Base-by-base conservation (phyloP, 2,888 invertebrate genomes). In the Holacanthella duospinosa region DNA sequence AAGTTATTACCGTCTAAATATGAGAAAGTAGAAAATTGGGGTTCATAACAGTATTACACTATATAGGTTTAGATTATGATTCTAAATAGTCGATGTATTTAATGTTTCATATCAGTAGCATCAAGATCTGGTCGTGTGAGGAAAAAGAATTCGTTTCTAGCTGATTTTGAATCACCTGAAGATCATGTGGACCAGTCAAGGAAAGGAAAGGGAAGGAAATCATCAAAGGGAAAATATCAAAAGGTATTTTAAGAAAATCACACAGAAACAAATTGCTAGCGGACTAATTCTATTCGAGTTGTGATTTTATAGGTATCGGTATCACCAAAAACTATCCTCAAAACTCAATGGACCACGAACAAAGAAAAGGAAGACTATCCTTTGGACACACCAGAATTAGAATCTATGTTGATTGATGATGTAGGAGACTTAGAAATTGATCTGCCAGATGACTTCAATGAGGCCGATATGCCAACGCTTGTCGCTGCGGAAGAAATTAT, bases 81-180 rank as follows among this genome's bases (percentile, higher is more conserved):
- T n/a, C 36, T 16, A 12, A 36, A 36, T 16, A 36, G 16, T 12
- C 16, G 36, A 36, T 36, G 6, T 36, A 12, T 12, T 36, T 36
- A 12, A 36, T 36, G 36, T 16, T 36, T 36, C 36, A n/a, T n/a
- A n/a, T 36, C 16, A 36, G 55, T n/a, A 29, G 27, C 66, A 21
- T 93, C 93, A 1, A 83, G 93, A 64, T 92, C 93, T 73, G 93
- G 93, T 26, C 82, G 93, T 63, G 91, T 94, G 0, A 81, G 94
- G 62, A 95, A 95, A 80, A 95, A 94, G 78, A 94, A 93, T 24
- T 93, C 93, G 0, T 93, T 95, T 77, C 80, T 96, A 54, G 85
- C 91, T 79, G 95, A 93, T 77, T 95, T 93, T 79, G 90, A 91
- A 76, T 90, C 90, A 0, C 88, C 89, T 0, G 94, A 93, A 76